A percentile compares a stretch with the other conserved stretches of the same genome.
phyloP scores from a whole-genome alignment of 2,113 vertebrate species.

The Chitala chitala region DNA sequence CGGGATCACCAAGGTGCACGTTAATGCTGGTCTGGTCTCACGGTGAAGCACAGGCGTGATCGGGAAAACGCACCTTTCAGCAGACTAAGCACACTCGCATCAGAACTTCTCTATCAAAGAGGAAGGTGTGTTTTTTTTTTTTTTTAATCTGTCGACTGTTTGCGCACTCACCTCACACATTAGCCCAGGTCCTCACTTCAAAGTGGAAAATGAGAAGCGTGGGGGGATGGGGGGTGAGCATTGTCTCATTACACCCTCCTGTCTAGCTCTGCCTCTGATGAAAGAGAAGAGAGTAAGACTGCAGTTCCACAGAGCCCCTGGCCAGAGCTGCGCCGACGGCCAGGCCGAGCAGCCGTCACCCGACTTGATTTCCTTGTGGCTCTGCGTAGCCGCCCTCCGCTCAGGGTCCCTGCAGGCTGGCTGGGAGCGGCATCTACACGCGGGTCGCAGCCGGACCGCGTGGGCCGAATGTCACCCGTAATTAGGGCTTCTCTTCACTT shows the following conservation, averaged over 20 bases:
- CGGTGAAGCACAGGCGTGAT: neutral
- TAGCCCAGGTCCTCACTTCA: slow-evolving; percentile 1
- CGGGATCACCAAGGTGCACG: no score
- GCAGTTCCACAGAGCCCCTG: neutral
- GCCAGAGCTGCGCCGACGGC: neutral
- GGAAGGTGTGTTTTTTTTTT: neutral
- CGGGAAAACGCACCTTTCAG: neutral
- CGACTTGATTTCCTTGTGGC: neutral
- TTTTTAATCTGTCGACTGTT: neutral
- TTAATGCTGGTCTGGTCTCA: no score
- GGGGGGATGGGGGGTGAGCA: neutral
- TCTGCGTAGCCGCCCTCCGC: neutral
- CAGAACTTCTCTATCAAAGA: neutral
- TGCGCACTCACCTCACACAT: neutral
- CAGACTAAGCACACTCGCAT: neutral
- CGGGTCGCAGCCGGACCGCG: neutral
- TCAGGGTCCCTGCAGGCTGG: neutral
- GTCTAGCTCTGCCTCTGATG: neutral
- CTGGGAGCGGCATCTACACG: neutral
- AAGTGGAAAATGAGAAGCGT: neutral
- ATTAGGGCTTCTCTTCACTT: neutral
- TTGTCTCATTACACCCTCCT: neutral
- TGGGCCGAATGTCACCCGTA: neutral
- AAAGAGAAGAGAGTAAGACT: neutral
- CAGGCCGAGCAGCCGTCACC: neutral